Evolutionary conservation across 2,888 invertebrate species (phyloP).

Genomic region (Agriotes lineatus): DNA sequence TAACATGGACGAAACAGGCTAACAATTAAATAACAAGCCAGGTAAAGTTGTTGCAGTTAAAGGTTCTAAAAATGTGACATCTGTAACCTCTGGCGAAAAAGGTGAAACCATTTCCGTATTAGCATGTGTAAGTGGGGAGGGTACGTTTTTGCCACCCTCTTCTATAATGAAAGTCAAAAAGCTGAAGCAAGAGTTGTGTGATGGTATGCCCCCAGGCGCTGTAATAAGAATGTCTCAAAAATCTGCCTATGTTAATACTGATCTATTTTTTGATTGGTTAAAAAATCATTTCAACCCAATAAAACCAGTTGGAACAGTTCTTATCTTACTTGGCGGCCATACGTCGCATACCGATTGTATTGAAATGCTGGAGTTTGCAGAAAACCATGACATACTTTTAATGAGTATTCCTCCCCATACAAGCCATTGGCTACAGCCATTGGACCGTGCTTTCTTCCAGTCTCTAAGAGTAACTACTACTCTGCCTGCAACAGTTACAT

Average conservation of each 20-base stretch:
- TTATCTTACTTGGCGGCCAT: conserved; percentile 56
- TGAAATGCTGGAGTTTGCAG: conserved; percentile 48
- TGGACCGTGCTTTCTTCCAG: conserved; percentile 53
- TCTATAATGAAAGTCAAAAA: neutral
- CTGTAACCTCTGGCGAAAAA: conserved; percentile 56
- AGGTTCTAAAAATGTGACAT: conserved; percentile 56
- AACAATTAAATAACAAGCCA: conserved; percentile 60
- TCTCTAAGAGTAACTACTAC: conserved; percentile 51
- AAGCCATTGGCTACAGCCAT: conserved; percentile 53
- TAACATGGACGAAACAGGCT: conserved; percentile 50
- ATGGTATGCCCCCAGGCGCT: conserved; percentile 43
- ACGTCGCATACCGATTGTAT: conserved; percentile 49
- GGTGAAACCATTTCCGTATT: conserved; percentile 53
- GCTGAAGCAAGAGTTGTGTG: conserved; percentile 39
- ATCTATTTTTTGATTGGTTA: too few species aligned
- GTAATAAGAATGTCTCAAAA: conserved; percentile 5
- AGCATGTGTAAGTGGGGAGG: conserved; percentile 54
- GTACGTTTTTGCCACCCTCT: conserved; percentile 5
- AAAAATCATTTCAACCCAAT: too few species aligned
- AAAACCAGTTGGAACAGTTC: conserved; percentile 52
- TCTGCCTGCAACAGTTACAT: conserved; percentile 38
- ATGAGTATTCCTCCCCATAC: conserved; percentile 54
- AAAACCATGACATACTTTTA: conserved; percentile 52
- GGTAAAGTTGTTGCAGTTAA: conserved; percentile 57
- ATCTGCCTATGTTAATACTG: conserved; percentile 4